A percentile compares a stretch with the other conserved stretches of the same genome.
Evolutionary conservation across 2,888 invertebrate genomes (phyloP).

Genomic region (Microctonus hyperodae): DNA sequence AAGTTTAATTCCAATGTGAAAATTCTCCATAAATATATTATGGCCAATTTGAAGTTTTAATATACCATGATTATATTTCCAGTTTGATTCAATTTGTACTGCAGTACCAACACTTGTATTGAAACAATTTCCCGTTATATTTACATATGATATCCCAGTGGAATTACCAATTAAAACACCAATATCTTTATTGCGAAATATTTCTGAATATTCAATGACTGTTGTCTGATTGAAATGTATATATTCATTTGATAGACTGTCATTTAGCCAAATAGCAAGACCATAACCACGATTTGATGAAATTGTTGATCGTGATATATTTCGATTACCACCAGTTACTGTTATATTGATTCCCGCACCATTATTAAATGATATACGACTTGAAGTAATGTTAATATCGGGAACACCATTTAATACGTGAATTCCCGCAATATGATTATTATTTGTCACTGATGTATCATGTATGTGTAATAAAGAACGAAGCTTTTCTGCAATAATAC

Average conservation of each 20-base stretch:
- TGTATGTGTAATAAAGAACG: slow-evolving; percentile 89
- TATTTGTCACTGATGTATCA: slow-evolving; percentile 82
- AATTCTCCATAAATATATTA: slow-evolving; percentile 81
- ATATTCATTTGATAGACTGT: slow-evolving; percentile 80
- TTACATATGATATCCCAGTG: slow-evolving; percentile 84
- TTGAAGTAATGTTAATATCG: slow-evolving; percentile 92
- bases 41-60: slow-evolving; percentile 82
- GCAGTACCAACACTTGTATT: slow-evolving; percentile 80
- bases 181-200: slow-evolving; percentile 85
- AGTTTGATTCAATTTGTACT: slow-evolving; percentile 85
- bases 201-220: slow-evolving; percentile 84
- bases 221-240: slow-evolving; percentile 85
- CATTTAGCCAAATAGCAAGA: slow-evolving; percentile 88
- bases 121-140: slow-evolving; percentile 92
- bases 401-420: slow-evolving; percentile 91
- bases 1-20: slow-evolving; percentile 77
- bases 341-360: slow-evolving; percentile 97
- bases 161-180: slow-evolving; percentile 93
- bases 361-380: slow-evolving; percentile 87
- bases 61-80: slow-evolving; percentile 68
- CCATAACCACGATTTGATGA: slow-evolving; percentile 91
- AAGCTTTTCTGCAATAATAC: slow-evolving; percentile 91
- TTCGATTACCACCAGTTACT: slow-evolving; percentile 91
- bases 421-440: slow-evolving; percentile 89
- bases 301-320: slow-evolving; percentile 86